phyloP scores from a whole-genome alignment of 2,113 vertebrate species.

The Zosterops japonicus region DNA sequence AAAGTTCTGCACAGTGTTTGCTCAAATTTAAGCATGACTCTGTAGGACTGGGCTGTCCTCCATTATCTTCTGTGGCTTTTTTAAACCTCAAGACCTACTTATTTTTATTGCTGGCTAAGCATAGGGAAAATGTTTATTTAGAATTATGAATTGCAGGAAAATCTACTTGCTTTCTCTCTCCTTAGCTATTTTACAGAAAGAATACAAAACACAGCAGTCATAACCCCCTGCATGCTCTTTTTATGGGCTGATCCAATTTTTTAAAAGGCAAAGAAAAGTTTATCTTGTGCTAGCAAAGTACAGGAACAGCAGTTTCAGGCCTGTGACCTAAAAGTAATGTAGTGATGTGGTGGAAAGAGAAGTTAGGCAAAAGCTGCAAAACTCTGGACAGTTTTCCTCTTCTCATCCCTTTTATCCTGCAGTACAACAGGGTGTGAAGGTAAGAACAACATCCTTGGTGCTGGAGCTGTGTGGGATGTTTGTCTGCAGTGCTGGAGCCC shows the following conservation, averaged over 20 bases:
- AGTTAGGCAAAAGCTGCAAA: not conserved
- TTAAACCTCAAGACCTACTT: not conserved
- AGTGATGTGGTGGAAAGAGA: not conserved
- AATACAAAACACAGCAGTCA: not conserved
- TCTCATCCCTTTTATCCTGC: not conserved
- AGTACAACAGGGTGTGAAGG: not conserved
- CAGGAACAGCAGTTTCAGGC: not conserved
- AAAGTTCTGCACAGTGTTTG: not conserved
- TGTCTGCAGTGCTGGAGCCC: not conserved
- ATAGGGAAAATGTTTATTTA: not conserved
- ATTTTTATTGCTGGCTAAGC: not conserved
- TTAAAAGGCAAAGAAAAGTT: not conserved
- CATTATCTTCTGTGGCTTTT: not conserved
- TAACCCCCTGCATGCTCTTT: rapidly evolving
- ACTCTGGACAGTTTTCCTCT: not conserved
- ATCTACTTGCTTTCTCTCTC: not conserved
- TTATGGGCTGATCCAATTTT: not conserved
- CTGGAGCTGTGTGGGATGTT: not conserved
- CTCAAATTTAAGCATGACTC: not conserved
- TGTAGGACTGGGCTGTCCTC: not conserved
- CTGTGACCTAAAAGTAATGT: not conserved
- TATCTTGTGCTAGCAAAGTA: not conserved
- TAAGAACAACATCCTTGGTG: not conserved
- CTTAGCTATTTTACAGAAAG: not conserved
- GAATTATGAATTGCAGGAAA: not conserved